Percentiles rank a stretch among this genome's conserved stretches.
phyloP scores from a whole-genome alignment of 2,888 invertebrate species.

The Slavum lentiscoides region DNA sequence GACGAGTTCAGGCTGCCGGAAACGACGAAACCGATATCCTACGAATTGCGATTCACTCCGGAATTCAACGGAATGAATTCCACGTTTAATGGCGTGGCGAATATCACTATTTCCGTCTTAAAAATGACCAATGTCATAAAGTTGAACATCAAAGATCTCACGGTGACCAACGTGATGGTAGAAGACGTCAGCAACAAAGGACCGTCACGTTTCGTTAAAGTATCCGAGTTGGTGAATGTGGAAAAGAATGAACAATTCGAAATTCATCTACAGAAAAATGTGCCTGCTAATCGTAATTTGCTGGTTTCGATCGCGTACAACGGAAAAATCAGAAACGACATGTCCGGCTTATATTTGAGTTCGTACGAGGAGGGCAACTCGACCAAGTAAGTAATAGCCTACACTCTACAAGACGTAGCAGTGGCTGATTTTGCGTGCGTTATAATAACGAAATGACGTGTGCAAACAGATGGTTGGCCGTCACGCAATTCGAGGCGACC shows the following conservation, averaged over 20 bases:
- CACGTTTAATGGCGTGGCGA: not conserved
- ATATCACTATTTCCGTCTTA: fast-evolving
- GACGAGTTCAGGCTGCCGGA: not conserved
- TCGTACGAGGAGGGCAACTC: not conserved
- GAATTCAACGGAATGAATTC: not conserved
- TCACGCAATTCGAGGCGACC: constrained; percentile 6
- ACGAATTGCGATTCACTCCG: not conserved
- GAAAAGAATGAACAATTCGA: not conserved
- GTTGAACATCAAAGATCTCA: not conserved
- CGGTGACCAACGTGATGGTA: not conserved
- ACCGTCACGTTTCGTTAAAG: too few relatives aligned
- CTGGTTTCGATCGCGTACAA: not conserved
- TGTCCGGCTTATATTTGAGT: not conserved
- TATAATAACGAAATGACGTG: not conserved
- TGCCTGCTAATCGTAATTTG: fast-evolving
- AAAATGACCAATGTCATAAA: not conserved
- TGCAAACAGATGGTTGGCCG: not conserved
- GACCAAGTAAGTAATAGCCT: not conserved
- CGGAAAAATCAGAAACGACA: not conserved
- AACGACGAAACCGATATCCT: not conserved
- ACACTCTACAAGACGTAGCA: not conserved
- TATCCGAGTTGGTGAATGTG: fast-evolving
- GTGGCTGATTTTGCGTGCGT: not conserved
- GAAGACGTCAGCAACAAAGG: fast-evolving
- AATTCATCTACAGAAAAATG: not conserved